These are phyloP conservation scores for Astreopora myriophthalma DNA, from an alignment of 64 coral and sea anemone genomes.

Conservation along the genomic window DNA sequence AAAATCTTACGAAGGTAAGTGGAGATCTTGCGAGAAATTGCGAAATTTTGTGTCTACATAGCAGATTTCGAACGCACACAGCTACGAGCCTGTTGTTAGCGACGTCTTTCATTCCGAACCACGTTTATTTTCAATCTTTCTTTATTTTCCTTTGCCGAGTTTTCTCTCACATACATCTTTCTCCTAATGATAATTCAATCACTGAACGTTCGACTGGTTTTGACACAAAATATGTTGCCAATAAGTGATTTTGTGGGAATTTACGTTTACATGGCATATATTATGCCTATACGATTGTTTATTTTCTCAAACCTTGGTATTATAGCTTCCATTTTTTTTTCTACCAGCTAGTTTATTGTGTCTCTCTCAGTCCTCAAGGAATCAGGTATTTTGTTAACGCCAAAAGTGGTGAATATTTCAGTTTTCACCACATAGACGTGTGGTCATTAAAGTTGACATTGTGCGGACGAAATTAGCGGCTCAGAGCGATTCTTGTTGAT, in stretches of 20 bases:
- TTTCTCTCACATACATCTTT: not conserved
- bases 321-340: not conserved
- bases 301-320: not conserved
- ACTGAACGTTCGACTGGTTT: not conserved
- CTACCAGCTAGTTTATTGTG: not conserved
- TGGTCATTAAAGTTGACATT: not conserved
- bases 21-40: not conserved
- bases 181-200: not conserved
- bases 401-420: not conserved
- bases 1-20: not conserved
- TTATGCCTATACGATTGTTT: conserved; percentile 9
- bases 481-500: not conserved
- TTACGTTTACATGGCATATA: not conserved
- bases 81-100: not conserved
- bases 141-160: not conserved
- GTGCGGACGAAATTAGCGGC: not conserved
- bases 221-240: not conserved
- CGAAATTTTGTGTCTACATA: not conserved
- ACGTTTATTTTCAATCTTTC: not conserved
- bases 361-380: not conserved
- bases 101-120: too few relatives aligned
- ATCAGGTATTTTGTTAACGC: not conserved
- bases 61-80: not conserved
- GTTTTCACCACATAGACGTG: not conserved
- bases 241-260: not conserved